A percentile compares a stretch with the other conserved stretches of the same genome.
phyloP scores from a whole-genome alignment of 1,140 invertebrate species.

The Microplitis mediator region DNA sequence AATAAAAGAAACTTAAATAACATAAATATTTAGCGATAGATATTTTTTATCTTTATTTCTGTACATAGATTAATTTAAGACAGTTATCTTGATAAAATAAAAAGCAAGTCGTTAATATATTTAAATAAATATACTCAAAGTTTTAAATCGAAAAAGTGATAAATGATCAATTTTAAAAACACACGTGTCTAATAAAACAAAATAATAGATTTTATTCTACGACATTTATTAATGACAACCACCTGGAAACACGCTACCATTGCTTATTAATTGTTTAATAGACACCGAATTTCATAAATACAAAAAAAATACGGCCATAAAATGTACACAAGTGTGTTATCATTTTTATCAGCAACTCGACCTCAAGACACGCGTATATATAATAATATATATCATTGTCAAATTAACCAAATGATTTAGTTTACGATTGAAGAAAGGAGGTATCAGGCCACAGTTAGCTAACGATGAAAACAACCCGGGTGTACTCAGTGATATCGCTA shows the following conservation, averaged over 20 bases:
- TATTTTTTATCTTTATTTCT: too few relatives aligned
- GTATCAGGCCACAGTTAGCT: background rate
- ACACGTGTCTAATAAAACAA: too few relatives aligned
- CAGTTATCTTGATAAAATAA: background rate
- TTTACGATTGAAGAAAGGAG: slow-evolving; percentile 1
- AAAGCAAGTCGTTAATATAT: too few relatives aligned
- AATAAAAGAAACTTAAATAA: too few relatives aligned
- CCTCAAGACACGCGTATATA: background rate
- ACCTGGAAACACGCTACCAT: too few relatives aligned
- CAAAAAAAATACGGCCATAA: background rate
- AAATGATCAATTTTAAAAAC: too few relatives aligned
- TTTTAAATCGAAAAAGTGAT: too few relatives aligned
- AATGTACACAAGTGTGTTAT: slow-evolving; percentile 32
- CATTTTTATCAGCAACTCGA: slow-evolving; percentile 11
- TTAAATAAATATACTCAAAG: too few relatives aligned
- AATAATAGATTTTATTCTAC: too few relatives aligned
- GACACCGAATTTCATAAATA: background rate
- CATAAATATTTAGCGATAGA: too few relatives aligned
- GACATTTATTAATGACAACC: too few relatives aligned
- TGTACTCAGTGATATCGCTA: background rate
- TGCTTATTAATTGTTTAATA: slow-evolving; percentile 5
- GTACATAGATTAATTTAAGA: background rate
- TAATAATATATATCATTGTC: slow-evolving; percentile 21
- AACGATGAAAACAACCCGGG: background rate
- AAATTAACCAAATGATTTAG: slow-evolving; percentile 27